A percentile compares a stretch with the other conserved stretches of the same genome.
Conservation (phyloP, 1,140 invertebrate species). For the Parapsyche elsis region DNA sequence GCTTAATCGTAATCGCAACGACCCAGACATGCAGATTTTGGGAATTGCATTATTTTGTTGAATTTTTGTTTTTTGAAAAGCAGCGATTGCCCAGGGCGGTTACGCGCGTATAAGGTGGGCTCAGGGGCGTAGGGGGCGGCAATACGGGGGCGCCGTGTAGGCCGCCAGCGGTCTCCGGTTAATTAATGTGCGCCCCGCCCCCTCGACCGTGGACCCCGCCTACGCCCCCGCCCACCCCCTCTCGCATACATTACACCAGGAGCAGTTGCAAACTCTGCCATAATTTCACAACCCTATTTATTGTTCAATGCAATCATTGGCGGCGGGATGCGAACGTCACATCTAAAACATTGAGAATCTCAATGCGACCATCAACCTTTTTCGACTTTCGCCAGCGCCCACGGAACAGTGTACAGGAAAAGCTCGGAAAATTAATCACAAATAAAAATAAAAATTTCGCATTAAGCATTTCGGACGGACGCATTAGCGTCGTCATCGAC, state of each 20-base stretch:
- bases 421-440: no score
- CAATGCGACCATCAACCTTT: background rate
- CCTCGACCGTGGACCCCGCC: conserved; percentile 59
- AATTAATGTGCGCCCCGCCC: conserved; percentile 55
- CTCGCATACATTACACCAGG: conserved; percentile 36
- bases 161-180: conserved; percentile 31
- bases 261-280: background rate
- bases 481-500: no score
- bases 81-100: no score
- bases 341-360: no score
- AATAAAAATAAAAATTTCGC: no score
- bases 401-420: no score
- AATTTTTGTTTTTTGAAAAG: no score
- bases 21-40: no score
- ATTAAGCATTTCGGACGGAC: no score
- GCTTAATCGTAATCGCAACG: no score
- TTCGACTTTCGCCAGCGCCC: no score
- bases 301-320: conserved; percentile 3
- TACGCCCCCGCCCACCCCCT: conserved; percentile 57
- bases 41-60: no score
- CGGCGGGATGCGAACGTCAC: background rate
- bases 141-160: conserved; percentile 27
- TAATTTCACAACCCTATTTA: conserved; percentile 17
- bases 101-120: background rate
- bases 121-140: background rate